phyloP scores from a whole-genome alignment of 2,888 invertebrate species.

The Hypsopygia costalis region DNA sequence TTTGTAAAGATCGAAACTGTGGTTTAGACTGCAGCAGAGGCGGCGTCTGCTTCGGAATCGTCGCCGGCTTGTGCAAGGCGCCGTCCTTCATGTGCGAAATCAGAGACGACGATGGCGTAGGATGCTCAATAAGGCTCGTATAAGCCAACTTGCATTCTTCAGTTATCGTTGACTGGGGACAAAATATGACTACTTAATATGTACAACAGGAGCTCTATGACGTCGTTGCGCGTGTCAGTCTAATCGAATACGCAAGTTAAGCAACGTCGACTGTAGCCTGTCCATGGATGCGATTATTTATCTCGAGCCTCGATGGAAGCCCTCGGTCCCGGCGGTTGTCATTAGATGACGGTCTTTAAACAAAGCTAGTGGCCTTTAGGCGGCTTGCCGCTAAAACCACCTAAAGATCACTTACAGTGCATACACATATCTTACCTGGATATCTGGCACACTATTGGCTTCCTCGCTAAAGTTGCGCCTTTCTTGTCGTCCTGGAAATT shows the following conservation, averaged over 20 bases:
- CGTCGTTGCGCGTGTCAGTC: no score
- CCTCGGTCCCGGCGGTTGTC: no score
- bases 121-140: constrained; percentile 92
- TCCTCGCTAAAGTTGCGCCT: constrained; percentile 95
- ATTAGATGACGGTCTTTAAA: no score
- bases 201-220: no score
- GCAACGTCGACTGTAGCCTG: no score
- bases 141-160: constrained; percentile 96
- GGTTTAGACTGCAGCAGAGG: constrained; percentile 17
- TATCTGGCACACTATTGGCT: constrained; percentile 90
- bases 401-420: no score
- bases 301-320: no score
- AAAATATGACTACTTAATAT: background rate
- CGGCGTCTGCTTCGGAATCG: constrained; percentile 33
- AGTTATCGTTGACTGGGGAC: constrained; percentile 87
- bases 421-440: constrained; percentile 88
- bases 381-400: no score
- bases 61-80: constrained; percentile 25
- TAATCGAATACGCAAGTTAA: no score
- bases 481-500: constrained; percentile 81
- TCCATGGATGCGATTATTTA: no score
- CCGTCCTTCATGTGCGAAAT: constrained; percentile 39
- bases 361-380: no score
- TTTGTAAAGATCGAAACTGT: constrained; percentile 44
- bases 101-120: constrained; percentile 53